Base-by-base conservation (phyloP, 2,888 invertebrate species). In the Plutella xylostella region DNA sequence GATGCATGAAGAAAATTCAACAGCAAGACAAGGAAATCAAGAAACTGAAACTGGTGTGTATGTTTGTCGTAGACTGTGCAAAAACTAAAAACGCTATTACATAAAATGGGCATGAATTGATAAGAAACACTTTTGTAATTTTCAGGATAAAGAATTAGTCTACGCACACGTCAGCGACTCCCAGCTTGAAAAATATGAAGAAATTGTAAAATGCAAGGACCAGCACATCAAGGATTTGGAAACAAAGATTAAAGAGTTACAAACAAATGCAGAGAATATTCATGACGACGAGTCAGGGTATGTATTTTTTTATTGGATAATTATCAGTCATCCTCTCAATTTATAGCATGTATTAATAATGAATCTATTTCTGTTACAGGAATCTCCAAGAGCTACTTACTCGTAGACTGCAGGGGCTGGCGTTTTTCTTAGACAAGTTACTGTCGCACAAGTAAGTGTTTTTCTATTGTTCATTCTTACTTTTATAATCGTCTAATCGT, bases 371-470 rank as follows among this genome's bases (percentile, higher is more conserved):
- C 31, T 46, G 48, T 45, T 77, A 50, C 57, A 85, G 85, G 31
- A 83, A 83, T 54, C 66, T 85, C 6, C 80, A 85, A 50, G 72
- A 84, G 45, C 58, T 89, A 46, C 65, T 90, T 35, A 87, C 88
- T 19, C 79, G 75, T 4, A 82, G 90, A 28, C 69, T 90, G 42
- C 89, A 90, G 66, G 90, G 90, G 55, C 66, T 90, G 48, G 87
- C 90, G 0, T 80, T 85, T 56, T 90, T 90, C 60, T 68, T 90
- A 53, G 88, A 89, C 52, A 87, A 88, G 47, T 67, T 90, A 28
- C 65, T 90, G 19, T 85, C 86, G 46, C 86, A 89, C 55, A 88
- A 88, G 79, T 85, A 73, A 57, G 84, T 85, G 19, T n/a, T n/a
- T n/a, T n/a, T 22, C 7, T 22, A 41, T 28, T 22, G 6, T 35